These are phyloP conservation scores for Adelognathus sp. DNA, from an alignment of 2,888 invertebrate species.

Conservation along the genomic window DNA sequence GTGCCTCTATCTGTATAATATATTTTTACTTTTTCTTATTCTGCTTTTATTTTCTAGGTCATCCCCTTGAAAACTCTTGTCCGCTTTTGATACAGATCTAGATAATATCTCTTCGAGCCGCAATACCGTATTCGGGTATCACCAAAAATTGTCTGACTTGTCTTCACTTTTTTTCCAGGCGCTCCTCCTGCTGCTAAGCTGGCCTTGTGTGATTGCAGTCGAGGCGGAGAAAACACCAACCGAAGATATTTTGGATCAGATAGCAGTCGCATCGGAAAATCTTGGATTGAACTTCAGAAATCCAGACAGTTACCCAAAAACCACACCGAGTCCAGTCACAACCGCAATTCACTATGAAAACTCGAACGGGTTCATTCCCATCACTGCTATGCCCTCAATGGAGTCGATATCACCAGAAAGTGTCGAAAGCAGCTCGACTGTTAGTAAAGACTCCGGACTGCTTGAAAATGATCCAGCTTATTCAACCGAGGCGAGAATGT, in stretches of 20 bases:
- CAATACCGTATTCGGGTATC: too few species aligned
- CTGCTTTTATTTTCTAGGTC: constrained; percentile 77
- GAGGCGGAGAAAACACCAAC: constrained; percentile 62
- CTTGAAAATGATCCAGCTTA: constrained; percentile 70
- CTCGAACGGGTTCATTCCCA: constrained; percentile 76
- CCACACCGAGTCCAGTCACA: constrained; percentile 28
- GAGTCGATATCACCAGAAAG: neutral
- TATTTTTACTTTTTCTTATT: constrained; percentile 78
- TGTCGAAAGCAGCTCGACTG: neutral
- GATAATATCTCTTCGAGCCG: neutral
- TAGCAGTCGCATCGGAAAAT: constrained; percentile 73
- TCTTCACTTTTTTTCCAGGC: constrained; percentile 70
- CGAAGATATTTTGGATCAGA: constrained; percentile 70
- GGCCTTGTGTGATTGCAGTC: constrained; percentile 67
- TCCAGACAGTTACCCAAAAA: constrained; percentile 11
- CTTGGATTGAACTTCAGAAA: constrained; percentile 35
- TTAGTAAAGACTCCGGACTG: neutral
- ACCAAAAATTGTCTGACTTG: too few species aligned
- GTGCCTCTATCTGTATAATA: too few species aligned
- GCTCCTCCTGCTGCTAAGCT: constrained; percentile 72
- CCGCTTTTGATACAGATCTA: neutral
- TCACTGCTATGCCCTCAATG: constrained; percentile 44
- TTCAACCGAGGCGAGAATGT: constrained; percentile 72
- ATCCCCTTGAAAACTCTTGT: constrained; percentile 70
- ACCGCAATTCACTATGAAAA: constrained; percentile 72